Base-by-base conservation (phyloP, 2,113 vertebrate genomes). In the Lynx canadensis region DNA sequence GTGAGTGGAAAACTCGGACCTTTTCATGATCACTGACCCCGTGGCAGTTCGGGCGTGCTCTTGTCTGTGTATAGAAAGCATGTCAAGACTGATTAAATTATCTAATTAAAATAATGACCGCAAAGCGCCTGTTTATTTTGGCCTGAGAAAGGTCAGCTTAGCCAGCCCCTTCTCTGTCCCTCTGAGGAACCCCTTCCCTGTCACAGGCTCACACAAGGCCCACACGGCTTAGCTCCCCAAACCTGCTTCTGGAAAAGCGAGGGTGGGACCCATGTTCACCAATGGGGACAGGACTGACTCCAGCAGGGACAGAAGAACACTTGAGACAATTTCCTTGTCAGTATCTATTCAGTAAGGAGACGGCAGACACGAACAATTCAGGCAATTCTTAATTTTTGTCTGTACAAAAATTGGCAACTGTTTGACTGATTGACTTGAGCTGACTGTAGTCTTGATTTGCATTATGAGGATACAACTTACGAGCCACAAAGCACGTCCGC, bases 31-130 rank as follows among this genome's bases (percentile, higher is more conserved):
- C 95, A 23, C 27, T 21, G 68, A 74, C 45, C 52, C 95, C 0
- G 3, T 25, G 81, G 36, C 10, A 36, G 21, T 80, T 91, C 52
- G 52, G 69, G 82, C 0, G 11, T 73, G 36, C 4, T 38, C 65
- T 27, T 83, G 13, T 12, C 85, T 91, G 78, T 80, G 25, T 60
- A 83, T 19, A 73, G 60, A 95, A 87, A 91, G 94, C 87, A 68
- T 57, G 65, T 84, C 57, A 87, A 19, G 83, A 45, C 83, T 7
- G 65, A 93, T 27, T 50, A 15, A 82, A 90, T 48, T 38, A 96
- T 92, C 81, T 86, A 78, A 74, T 87, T 96, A 63, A 95, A 83
- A 94, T 68, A 41, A 57, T 93, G 88, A 82, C 66, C 73, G 86
- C 88, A 50, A 73, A 90, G 31, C 48, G 29, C 7, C 82, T 83